Conservation (phyloP, 1,140 invertebrate species). For the Conus betulinus region DNA sequence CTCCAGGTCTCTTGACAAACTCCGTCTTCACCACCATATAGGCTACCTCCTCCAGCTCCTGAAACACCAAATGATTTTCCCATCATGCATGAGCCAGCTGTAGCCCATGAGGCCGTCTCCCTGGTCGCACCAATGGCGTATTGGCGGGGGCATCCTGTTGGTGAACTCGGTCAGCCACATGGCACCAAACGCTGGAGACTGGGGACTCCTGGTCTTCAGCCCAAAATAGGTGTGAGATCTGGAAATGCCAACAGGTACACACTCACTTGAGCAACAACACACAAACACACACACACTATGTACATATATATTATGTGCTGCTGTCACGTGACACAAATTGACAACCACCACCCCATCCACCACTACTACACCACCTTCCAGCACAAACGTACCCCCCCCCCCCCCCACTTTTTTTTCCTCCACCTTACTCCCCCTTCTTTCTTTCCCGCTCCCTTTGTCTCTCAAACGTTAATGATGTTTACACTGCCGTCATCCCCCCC, state of each 20-base stretch:
- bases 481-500: no score
- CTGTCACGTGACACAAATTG: no score
- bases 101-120: constrained; percentile 87
- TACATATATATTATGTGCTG: neutral
- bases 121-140: constrained; percentile 95
- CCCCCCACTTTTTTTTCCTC: no score
- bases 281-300: neutral
- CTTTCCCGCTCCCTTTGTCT: no score
- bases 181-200: constrained; percentile 90
- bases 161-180: constrained; percentile 93
- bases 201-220: constrained; percentile 90
- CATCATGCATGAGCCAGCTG: constrained; percentile 95
- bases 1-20: constrained; percentile 90
- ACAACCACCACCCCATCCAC: no score
- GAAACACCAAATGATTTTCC: constrained; percentile 90
- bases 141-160: constrained; percentile 62
- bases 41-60: constrained; percentile 89
- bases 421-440: no score
- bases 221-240: constrained; percentile 88
- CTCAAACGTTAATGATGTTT: no score
- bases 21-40: constrained; percentile 88
- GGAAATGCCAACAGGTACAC: constrained; percentile 39
- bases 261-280: no score
- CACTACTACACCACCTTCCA: no score
- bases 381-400: no score